phyloP scores from a whole-genome alignment of 2,797 vertebrate genomes.

The Acanthopagrus latus region DNA sequence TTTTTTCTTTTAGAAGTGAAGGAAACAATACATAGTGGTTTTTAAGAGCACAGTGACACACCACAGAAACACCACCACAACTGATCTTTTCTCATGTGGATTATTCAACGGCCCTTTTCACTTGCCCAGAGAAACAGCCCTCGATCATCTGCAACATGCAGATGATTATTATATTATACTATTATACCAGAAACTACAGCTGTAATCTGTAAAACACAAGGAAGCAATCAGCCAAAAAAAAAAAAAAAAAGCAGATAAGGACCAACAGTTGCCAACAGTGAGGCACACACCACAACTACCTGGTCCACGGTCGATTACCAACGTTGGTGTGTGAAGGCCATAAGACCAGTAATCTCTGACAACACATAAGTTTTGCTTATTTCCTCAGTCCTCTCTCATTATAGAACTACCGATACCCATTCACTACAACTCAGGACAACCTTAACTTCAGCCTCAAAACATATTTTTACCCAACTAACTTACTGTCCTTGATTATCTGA shows the following conservation, averaged over 20 bases:
- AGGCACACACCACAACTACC: too few relatives aligned
- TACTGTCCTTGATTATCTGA: not conserved
- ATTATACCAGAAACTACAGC: too few relatives aligned
- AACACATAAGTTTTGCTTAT: not conserved
- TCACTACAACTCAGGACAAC: too few relatives aligned
- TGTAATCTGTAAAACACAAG: too few relatives aligned
- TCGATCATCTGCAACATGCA: not conserved
- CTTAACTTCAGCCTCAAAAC: not conserved
- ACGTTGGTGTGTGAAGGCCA: too few relatives aligned
- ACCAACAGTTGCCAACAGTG: too few relatives aligned
- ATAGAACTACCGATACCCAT: not conserved
- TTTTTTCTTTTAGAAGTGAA: not conserved
- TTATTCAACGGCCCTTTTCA: not conserved
- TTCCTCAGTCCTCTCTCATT: not conserved
- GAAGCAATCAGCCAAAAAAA: too few relatives aligned
- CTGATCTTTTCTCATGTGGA: conserved; percentile 9
- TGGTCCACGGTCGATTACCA: too few relatives aligned
- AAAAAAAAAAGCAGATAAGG: too few relatives aligned
- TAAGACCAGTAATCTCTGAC: not conserved
- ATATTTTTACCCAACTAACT: not conserved
- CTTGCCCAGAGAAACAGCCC: not conserved
- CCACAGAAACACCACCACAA: not conserved
- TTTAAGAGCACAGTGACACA: not conserved
- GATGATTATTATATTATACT: too few relatives aligned
- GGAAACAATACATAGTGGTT: not conserved